Base-by-base conservation (phyloP, 2,888 invertebrate species). In the Brachyopa scutellaris region DNA sequence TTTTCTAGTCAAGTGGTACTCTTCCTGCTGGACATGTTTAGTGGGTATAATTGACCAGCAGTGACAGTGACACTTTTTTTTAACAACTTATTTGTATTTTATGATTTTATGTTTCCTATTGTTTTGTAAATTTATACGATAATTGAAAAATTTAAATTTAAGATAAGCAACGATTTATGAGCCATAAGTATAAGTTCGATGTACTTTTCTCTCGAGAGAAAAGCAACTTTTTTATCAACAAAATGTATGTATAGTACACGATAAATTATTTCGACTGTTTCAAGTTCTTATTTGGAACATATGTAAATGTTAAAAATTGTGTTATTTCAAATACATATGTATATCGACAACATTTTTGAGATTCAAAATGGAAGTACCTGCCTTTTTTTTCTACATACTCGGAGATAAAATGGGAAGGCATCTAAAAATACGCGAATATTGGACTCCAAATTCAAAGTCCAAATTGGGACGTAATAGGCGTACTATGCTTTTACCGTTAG, bases 261-360 rank as follows among this genome's bases (percentile, higher is more conserved):
- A 31, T 59, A 36, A 45, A 42, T 36, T 47, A 42, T 21, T 5
- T 45, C 19, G 45, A 66, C 69, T 59, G n/a, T 47, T 49, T 61
- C 15, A 36, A 64, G 36, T 53, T 62, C 15, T 31, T 19, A 17
- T 49, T 55, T 11, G 38, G 7, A 59, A 33, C 53, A 55, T 36
- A 59, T 79, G 64, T 59, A 69, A 76, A 57, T 59, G 21, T 15
- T 2, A 40, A 17, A 59, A 15, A 42, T 42, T 17, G 3, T 42
- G 26, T 51, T 78, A 73, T 84, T 73, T 76, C 67, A 80, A 84
- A 78, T 70, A 66, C 84, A 83, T 40, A 84, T 40, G 84, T 31
- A 69, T 59, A 84, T 67, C 45, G 40, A 74, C 11, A 66, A 66
- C 17, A 84, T 78, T 80, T 85, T 85, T 86, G 85, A 84, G 85